Evolutionary conservation across 2,888 invertebrate genomes (phyloP).

Genomic region (Adelognathus sp.): DNA sequence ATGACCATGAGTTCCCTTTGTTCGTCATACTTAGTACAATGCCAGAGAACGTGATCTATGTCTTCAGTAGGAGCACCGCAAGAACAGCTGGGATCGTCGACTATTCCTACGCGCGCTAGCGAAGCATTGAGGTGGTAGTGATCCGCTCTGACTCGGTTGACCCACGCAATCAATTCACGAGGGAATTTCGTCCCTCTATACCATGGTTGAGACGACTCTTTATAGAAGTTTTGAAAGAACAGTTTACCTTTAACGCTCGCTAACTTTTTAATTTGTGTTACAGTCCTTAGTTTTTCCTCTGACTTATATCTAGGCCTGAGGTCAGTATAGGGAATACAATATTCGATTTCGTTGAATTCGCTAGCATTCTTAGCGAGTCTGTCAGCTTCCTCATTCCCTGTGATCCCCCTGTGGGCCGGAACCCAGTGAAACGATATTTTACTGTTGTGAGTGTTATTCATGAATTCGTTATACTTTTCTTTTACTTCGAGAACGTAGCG

Average conservation of each 20-base stretch:
- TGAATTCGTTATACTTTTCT: conserved; percentile 11
- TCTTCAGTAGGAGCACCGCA: conserved; percentile 25
- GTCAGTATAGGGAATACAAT: conserved; percentile 22
- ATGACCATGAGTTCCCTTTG: conserved; percentile 5
- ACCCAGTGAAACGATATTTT: conserved; percentile 36
- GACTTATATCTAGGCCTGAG: neutral
- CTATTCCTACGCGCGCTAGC: conserved; percentile 21
- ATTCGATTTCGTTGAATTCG: neutral
- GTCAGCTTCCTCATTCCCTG: conserved; percentile 43
- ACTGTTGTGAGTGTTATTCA: neutral
- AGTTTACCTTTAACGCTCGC: conserved; percentile 9
- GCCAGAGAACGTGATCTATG: conserved; percentile 40
- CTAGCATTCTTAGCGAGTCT: conserved; percentile 23
- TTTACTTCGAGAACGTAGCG: conserved; percentile 30
- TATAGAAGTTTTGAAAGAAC: conserved; percentile 27
- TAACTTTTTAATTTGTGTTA: neutral
- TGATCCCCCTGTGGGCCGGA: conserved; percentile 37
- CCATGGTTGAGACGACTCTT: neutral
- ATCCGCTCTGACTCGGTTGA: conserved; percentile 27
- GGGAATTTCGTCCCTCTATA: conserved; percentile 5
- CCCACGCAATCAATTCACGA: neutral
- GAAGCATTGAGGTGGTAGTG: conserved; percentile 32
- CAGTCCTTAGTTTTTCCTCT: conserved; percentile 12
- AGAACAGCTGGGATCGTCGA: conserved; percentile 25
- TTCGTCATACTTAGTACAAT: conserved; percentile 24